Percentiles rank a stretch among this genome's conserved stretches.
Conservation (phyloP, 92 coral and sea anemone genomes). For the Actinernus sp. region DNA sequence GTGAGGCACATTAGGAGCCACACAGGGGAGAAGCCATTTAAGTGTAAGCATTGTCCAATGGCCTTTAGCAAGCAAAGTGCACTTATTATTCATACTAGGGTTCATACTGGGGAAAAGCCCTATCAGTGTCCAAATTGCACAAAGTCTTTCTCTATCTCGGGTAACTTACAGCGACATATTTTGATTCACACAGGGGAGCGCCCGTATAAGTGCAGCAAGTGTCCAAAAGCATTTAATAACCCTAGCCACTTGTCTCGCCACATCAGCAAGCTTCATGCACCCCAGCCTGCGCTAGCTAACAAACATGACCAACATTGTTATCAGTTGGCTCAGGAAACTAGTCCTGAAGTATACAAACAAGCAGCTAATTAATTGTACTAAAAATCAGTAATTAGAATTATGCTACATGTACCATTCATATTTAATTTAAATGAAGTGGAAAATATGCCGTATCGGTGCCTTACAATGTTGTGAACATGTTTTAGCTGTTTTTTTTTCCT, state of each 20-base stretch:
- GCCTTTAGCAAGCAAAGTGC: slow-evolving; percentile 98
- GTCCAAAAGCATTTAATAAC: slow-evolving; percentile 93
- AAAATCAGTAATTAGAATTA: no score
- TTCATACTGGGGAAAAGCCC: slow-evolving; percentile 96
- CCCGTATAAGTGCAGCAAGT: slow-evolving; percentile 90
- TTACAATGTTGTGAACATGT: no score
- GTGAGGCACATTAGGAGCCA: slow-evolving; percentile 96
- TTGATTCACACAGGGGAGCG: slow-evolving; percentile 96
- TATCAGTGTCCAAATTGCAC: slow-evolving; percentile 87
- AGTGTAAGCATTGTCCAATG: slow-evolving; percentile 93
- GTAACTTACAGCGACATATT: slow-evolving; percentile 92
- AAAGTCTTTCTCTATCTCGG: slow-evolving; percentile 92
- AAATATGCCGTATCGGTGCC: no score
- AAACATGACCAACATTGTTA: neutral
- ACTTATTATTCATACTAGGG: slow-evolving; percentile 89
- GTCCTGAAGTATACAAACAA: neutral
- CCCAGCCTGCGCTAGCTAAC: slow-evolving; percentile 32
- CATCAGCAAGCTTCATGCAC: slow-evolving; percentile 88
- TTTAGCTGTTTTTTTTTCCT: no score
- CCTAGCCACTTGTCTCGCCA: slow-evolving; percentile 96
- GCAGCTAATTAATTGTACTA: no score
- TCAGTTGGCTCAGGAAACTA: slow-evolving; percentile 1
- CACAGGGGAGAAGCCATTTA: slow-evolving; percentile 97
- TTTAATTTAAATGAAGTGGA: no score
- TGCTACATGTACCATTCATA: neutral